Evolutionary conservation across 1,140 invertebrate genomes (phyloP).

Genomic region (Sminthurides bifidus): DNA sequence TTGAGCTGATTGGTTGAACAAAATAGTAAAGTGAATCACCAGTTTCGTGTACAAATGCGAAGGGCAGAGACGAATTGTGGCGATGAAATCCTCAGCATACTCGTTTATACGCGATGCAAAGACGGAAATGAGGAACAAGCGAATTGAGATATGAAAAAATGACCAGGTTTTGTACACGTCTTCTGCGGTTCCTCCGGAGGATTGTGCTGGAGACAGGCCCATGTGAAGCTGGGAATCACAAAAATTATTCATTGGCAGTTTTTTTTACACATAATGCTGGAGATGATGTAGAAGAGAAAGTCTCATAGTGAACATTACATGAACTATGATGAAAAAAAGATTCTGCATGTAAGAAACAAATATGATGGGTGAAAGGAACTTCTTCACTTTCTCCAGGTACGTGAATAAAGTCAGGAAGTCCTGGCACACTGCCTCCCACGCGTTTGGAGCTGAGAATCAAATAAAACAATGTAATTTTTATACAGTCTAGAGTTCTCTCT

Average conservation of each 20-base stretch:
- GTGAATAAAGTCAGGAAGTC: slow-evolving; percentile 2
- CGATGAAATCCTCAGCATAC: not conserved
- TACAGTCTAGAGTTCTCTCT: too few species aligned
- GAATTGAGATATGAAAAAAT: not conserved
- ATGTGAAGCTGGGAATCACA: not conserved
- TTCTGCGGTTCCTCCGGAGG: not conserved
- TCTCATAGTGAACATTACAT: not conserved
- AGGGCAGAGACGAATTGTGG: not conserved
- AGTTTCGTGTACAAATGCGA: not conserved
- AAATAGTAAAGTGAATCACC: too few species aligned
- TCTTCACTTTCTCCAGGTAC: not conserved
- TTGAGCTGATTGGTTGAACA: too few species aligned
- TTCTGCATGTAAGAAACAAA: not conserved
- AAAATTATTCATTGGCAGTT: too few species aligned
- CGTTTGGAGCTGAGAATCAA: not conserved
- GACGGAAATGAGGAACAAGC: not conserved
- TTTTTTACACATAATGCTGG: too few species aligned
- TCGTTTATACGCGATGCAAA: not conserved
- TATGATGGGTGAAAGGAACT: not conserved
- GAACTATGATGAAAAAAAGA: not conserved
- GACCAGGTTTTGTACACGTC: not conserved
- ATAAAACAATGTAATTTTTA: too few species aligned
- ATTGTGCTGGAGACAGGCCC: too few species aligned
- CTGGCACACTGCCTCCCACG: not conserved
- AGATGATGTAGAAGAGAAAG: not conserved